Evolutionary conservation across 35 echinoderm and acorn worm species (phyloP).

Genomic region (Ophioderma brevispina): DNA sequence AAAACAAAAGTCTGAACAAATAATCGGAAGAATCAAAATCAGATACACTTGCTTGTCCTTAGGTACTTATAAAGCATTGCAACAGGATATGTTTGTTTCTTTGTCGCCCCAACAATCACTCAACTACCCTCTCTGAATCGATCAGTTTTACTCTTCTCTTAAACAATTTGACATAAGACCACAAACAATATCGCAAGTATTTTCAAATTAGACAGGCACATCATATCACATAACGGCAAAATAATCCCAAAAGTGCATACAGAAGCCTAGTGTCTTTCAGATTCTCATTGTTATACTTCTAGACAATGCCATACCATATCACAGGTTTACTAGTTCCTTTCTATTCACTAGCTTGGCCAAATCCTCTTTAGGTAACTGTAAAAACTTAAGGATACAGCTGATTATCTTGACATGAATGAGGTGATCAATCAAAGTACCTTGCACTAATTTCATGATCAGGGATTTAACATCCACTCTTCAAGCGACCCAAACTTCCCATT

Average conservation of each 20-base stretch:
- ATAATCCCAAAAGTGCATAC: not conserved
- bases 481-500: not conserved
- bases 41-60: not conserved
- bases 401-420: no score
- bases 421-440: not conserved
- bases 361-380: constrained; percentile 2
- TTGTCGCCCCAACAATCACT: constrained; percentile 11
- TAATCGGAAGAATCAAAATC: not conserved
- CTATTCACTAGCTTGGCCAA: no score
- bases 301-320: not conserved
- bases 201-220: not conserved
- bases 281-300: not conserved
- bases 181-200: not conserved
- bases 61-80: constrained; percentile 20
- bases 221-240: no score
- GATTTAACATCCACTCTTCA: not conserved
- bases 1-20: constrained; percentile 9
- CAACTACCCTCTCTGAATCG: constrained; percentile 16
- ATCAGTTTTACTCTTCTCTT: constrained; percentile 40
- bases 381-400: not conserved
- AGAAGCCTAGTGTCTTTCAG: not conserved
- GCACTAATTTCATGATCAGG: not conserved
- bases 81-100: not conserved
- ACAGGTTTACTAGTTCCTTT: no score
- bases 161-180: not conserved